Conservation (phyloP, 2,113 vertebrate genomes). For the Cheilinus undulatus region DNA sequence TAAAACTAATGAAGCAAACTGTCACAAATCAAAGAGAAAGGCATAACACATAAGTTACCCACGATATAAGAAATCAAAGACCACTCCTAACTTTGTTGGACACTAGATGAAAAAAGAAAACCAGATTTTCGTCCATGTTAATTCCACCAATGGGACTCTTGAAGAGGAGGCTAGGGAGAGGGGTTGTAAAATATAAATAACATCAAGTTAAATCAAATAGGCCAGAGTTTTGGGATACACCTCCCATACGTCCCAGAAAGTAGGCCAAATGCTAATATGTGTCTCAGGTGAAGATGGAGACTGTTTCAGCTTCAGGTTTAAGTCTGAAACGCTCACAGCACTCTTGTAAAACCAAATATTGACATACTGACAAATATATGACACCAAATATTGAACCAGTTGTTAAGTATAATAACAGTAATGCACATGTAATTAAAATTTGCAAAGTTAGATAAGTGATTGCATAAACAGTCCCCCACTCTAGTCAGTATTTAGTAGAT, state of each 20-base stretch:
- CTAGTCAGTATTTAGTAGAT: too few relatives aligned
- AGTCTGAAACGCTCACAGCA: background rate
- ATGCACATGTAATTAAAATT: too few relatives aligned
- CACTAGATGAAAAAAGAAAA: background rate
- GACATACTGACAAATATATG: too few relatives aligned
- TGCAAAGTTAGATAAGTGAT: too few relatives aligned
- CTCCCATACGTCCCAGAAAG: constrained; percentile 34
- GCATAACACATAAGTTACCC: too few relatives aligned
- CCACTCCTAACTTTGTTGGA: background rate
- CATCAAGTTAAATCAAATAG: constrained; percentile 23
- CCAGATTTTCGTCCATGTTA: constrained; percentile 1
- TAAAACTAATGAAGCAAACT: too few relatives aligned
- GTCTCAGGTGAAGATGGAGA: constrained; percentile 3
- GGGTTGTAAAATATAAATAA: constrained; percentile 39
- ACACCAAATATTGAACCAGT: too few relatives aligned
- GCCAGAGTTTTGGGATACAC: constrained; percentile 12
- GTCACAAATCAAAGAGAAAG: too few relatives aligned
- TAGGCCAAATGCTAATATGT: constrained; percentile 17
- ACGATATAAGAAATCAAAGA: too few relatives aligned
- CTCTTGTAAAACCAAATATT: too few relatives aligned
- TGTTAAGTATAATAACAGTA: too few relatives aligned
- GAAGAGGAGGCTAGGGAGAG: background rate
- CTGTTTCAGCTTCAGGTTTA: background rate
- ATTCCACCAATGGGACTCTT: constrained; percentile 1
- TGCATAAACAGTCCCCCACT: too few relatives aligned